These are phyloP conservation scores for Halictus rubicundus DNA, from an alignment of 1,140 invertebrate genomes.

Conservation along the genomic window DNA sequence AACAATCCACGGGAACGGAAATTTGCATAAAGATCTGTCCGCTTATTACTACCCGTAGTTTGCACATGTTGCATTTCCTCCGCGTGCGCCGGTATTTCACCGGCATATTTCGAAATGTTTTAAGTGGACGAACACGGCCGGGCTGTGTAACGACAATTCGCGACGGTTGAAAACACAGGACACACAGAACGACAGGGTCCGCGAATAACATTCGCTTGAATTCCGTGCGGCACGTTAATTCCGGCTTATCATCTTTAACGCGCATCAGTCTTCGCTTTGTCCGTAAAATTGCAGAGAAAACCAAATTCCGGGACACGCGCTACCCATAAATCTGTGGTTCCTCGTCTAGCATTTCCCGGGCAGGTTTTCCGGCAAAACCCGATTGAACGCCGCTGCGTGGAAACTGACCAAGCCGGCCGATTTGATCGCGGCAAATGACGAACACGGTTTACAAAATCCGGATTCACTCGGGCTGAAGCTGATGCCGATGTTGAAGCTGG, in stretches of 20 bases:
- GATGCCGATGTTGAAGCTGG: constrained; percentile 16
- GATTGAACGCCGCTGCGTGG: constrained; percentile 24
- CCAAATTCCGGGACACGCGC: constrained; percentile 11
- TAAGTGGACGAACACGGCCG: too few relatives aligned
- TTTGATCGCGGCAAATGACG: constrained; percentile 12
- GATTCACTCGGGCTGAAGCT: constrained; percentile 2
- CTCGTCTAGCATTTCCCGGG: constrained; percentile 11
- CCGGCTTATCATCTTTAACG: neutral
- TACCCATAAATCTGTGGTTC: constrained; percentile 18
- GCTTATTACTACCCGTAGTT: too few relatives aligned
- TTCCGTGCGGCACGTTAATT: too few relatives aligned
- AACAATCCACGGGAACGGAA: too few relatives aligned
- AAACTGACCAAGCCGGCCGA: constrained; percentile 2
- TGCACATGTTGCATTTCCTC: too few relatives aligned
- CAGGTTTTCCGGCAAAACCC: constrained; percentile 19
- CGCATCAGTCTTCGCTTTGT: neutral
- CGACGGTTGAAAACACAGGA: too few relatives aligned
- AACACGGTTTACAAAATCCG: constrained; percentile 34
- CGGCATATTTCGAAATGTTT: too few relatives aligned
- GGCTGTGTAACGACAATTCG: too few relatives aligned
- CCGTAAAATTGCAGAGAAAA: neutral
- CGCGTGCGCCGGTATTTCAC: too few relatives aligned
- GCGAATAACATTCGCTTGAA: too few relatives aligned
- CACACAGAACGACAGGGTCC: too few relatives aligned
- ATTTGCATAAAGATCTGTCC: too few relatives aligned